These are phyloP conservation scores for Amphiprion ocellaris DNA, from an alignment of 2,113 vertebrate genomes.

Conservation along the genomic window DNA sequence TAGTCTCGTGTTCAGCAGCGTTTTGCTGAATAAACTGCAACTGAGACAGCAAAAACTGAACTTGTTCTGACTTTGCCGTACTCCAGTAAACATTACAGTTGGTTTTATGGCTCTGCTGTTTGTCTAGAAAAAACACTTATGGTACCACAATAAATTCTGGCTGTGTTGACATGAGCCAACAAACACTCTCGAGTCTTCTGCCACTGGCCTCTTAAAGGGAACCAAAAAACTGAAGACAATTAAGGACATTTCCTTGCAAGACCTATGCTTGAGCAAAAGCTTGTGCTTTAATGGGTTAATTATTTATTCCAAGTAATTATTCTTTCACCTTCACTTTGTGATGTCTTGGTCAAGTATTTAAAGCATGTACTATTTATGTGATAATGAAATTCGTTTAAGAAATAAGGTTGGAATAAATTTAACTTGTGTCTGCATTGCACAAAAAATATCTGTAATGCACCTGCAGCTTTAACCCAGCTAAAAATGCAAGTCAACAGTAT, in stretches of 20 bases:
- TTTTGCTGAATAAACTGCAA: too few species aligned
- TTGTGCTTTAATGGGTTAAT: too few species aligned
- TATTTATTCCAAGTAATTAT: too few species aligned
- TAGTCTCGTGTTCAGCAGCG: too few species aligned
- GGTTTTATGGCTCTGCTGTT: background rate
- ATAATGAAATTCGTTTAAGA: background rate
- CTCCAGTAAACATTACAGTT: slow-evolving; percentile 1
- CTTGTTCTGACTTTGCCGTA: background rate
- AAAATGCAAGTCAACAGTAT: slow-evolving; percentile 22
- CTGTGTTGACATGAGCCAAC: background rate
- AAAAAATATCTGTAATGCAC: background rate
- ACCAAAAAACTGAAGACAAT: background rate
- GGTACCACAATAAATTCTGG: background rate
- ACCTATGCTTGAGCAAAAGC: too few species aligned
- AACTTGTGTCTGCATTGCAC: background rate
- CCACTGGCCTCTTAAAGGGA: background rate
- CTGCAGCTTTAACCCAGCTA: slow-evolving; percentile 1
- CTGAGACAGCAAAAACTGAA: background rate
- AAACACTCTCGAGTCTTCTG: background rate
- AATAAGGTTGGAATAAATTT: background rate
- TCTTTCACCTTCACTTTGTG: too few species aligned
- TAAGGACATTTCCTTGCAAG: too few species aligned
- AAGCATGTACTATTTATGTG: background rate
- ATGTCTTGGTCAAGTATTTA: too few species aligned
- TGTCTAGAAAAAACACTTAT: background rate